Evolutionary conservation across 2,888 invertebrate species (phyloP).

Genomic region (Calameuta filiformis): DNA sequence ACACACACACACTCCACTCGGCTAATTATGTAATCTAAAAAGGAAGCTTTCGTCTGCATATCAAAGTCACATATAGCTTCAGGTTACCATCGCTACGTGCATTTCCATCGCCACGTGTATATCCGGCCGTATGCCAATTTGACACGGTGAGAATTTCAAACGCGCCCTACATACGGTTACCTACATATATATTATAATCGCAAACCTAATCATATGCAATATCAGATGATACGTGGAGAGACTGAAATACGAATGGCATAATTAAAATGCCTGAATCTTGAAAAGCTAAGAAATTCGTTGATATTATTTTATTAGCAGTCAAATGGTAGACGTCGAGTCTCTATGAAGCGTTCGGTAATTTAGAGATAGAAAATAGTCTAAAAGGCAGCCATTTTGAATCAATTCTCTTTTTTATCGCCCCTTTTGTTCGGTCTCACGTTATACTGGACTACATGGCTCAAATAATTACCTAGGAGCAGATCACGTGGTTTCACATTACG

Average conservation of each 20-base stretch:
- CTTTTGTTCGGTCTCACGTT: not conserved
- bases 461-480: not conserved
- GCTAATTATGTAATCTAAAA: slow-evolving; percentile 2
- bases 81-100: not conserved
- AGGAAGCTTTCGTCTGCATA: slow-evolving; percentile 3
- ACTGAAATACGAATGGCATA: not conserved
- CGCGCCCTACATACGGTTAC: not conserved
- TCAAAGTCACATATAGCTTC: not conserved
- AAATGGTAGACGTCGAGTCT: too few relatives aligned
- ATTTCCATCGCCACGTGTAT: not conserved
- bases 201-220: not conserved
- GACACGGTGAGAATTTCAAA: slow-evolving; percentile 1
- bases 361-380: not conserved
- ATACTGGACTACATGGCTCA: not conserved
- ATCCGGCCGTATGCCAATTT: not conserved
- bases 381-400: not conserved
- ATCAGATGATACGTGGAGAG: not conserved
- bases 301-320: too few relatives aligned
- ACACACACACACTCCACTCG: not conserved
- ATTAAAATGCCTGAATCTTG: not conserved
- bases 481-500: not conserved
- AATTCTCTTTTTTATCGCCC: not conserved
- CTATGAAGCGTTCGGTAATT: too few relatives aligned
- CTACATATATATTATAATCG: not conserved
- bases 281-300: not conserved